Percentiles rank a stretch among this genome's conserved stretches.
These are phyloP conservation scores for Drosophila crucigera DNA, from an alignment of 2,888 invertebrate genomes.

Conservation along the genomic window DNA sequence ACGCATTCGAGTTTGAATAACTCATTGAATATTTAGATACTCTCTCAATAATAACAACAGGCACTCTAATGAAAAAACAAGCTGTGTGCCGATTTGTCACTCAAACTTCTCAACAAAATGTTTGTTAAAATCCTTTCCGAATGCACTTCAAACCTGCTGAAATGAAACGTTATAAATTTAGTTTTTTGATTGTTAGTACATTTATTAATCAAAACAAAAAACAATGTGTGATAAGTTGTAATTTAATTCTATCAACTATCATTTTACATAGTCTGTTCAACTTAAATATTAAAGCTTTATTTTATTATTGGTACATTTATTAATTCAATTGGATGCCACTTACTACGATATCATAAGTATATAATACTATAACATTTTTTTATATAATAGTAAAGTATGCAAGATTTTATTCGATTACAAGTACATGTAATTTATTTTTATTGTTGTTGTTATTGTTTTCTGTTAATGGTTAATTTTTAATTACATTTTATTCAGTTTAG, in stretches of 20 bases:
- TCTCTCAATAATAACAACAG: neutral
- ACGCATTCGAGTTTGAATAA: slow-evolving; percentile 27
- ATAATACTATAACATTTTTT: neutral
- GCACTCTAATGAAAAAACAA: neutral
- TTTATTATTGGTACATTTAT: neutral
- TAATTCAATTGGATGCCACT: neutral
- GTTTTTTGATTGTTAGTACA: neutral
- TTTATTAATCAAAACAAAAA: neutral
- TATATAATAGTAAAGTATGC: neutral
- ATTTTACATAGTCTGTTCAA: neutral
- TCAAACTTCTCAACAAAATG: neutral
- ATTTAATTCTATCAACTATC: neutral
- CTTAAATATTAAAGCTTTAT: neutral
- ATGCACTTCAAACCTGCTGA: neutral
- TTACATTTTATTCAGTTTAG: too few relatives aligned
- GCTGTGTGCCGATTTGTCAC: neutral
- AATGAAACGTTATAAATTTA: neutral
- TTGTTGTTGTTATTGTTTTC: too few relatives aligned
- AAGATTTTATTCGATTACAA: neutral
- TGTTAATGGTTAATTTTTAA: neutral
- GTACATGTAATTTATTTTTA: neutral
- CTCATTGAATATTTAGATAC: slow-evolving; percentile 16
- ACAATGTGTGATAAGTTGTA: neutral
- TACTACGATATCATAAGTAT: neutral
- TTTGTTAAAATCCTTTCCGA: too few relatives aligned